A percentile compares a stretch with the other conserved stretches of the same genome.
Evolutionary conservation across 2,888 invertebrate genomes (phyloP).

Genomic region (Cerceris ruficornis): DNA sequence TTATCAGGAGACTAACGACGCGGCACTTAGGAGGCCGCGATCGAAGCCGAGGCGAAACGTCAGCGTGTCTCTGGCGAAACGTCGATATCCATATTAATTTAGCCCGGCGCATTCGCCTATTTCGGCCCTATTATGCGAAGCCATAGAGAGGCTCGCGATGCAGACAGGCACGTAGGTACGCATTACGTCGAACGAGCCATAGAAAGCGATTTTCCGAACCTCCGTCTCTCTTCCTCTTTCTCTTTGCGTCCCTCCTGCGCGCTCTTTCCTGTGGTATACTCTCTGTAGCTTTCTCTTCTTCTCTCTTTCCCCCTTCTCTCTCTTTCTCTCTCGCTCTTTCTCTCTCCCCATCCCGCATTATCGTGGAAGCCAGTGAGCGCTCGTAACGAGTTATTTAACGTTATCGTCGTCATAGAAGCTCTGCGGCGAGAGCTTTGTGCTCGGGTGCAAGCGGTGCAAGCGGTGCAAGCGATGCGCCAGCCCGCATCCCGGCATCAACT

Average conservation of each 20-base stretch:
- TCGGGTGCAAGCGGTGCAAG: background rate
- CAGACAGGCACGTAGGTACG: constrained; percentile 43
- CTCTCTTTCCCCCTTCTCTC: too few species aligned
- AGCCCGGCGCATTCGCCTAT: constrained; percentile 29
- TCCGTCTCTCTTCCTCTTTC: background rate
- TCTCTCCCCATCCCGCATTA: constrained; percentile 38
- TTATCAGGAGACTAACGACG: background rate
- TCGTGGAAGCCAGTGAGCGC: constrained; percentile 33
- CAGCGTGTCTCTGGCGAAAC: constrained; percentile 35
- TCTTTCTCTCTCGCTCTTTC: too few species aligned
- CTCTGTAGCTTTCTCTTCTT: too few species aligned
- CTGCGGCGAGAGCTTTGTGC: background rate
- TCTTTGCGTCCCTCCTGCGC: too few species aligned
- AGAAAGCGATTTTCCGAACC: constrained; percentile 35
- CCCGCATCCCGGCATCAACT: constrained; percentile 5
- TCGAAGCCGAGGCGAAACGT: constrained; percentile 35
- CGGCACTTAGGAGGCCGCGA: background rate
- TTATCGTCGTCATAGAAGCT: constrained; percentile 48
- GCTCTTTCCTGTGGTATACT: too few species aligned
- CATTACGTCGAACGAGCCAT: constrained; percentile 53
- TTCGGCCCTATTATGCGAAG: constrained; percentile 43
- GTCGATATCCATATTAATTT: constrained; percentile 63
- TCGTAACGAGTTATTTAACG: constrained; percentile 60
- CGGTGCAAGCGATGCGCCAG: background rate
- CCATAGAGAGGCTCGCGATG: constrained; percentile 41